Evolutionary conservation across 2,113 vertebrate species (phyloP), one percentile per base, ranked within the genome.

Genomic region (Neodontobutis hainanensis): DNA sequence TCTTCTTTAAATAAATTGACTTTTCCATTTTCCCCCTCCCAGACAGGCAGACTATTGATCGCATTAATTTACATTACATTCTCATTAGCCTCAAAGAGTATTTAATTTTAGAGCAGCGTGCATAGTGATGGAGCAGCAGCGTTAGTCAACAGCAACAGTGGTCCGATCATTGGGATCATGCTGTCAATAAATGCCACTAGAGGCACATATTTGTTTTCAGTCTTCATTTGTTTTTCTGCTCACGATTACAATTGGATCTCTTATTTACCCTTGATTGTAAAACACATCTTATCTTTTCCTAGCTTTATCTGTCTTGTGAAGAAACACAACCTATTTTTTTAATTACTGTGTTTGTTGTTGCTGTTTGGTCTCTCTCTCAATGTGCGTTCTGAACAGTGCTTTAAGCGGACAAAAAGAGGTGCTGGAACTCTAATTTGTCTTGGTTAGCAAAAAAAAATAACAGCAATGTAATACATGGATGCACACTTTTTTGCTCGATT

Each of bases 21-120:
- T 78, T 34, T 67, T 19, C 19, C 11, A 49, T 48, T 44, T 56
- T 49, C 44, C 9, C 43, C 32, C 12, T 0, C 50, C 12, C n/a
- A 32, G 56, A 40, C 53, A 47, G 45, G 52, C 60, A 38, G 12
- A 32, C 34, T 70, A 84, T 87, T 76, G 75, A 83, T 86, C 68
- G 63, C 67, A 62, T 86, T 86, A 61, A 76, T 84, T 83, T 43
- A 62, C 77, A 83, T 83, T 74, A 82, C 57, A 59, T 69, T 77
- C 77, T 74, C 79, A 74, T 90, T 84, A 88, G 52, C 52, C 65
- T 76, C 58, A 67, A 36, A 66, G 53, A 68, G 42, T 60, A 61
- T 70, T 69, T 73, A 14, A 65, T 58, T 70, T 60, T 56, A n/a
- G 45, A 44, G 11, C 50, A 73, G 43, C 63, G 58, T 62, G 15